Evolutionary conservation across 35 echinoderm and acorn worm genomes (phyloP), one percentile per base, ranked within the genome.

Genomic region (Patiria miniata): DNA sequence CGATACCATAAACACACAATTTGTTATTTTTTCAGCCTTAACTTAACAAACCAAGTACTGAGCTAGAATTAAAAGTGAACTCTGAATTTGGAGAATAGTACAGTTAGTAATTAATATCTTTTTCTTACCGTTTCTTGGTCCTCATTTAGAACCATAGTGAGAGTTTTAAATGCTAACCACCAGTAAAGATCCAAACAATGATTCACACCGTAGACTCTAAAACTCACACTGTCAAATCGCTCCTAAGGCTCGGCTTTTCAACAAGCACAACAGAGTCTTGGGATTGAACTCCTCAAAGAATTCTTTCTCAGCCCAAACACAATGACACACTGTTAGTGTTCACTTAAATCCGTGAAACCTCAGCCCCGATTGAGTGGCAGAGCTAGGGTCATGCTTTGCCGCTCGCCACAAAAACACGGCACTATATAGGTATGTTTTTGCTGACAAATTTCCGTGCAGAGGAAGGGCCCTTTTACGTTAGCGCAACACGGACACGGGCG

Each of bases 391-490:
- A 73, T 23, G 34, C 65, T 73, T 34, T 73, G 26, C 65, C 65
- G 14, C 65, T 73, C 12, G 4, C 19, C 7, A 26, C n/a, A 30
- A 18, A 73, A 73, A 73, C 65, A 73, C 65, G 65, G 26, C 65
- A 14, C 65, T 73, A 26, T 73, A 73, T 73, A 47, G 12, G 12
- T 47, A 47, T 47, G 42, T 61, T 73, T 73, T 26, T 73, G 65
- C 65, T 73, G 65, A 73, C 65, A 73, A 73, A 73, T 34, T 73
- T 73, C 65, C 65, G 23, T 34, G 65, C 14, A 30, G 65, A 73
- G 65, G 65, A 73, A 73, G 65, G 29, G 65, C 26, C 65, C 34
- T 73, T 73, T 73, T 73, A 73, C 65, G 29, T 73, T 73, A 6
- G 65, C 8, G 65, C 19, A 12, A 14, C 65, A 73, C 14, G 26